phyloP scores from a whole-genome alignment of 2,888 invertebrate species.

The Rhabditoides inermis region DNA sequence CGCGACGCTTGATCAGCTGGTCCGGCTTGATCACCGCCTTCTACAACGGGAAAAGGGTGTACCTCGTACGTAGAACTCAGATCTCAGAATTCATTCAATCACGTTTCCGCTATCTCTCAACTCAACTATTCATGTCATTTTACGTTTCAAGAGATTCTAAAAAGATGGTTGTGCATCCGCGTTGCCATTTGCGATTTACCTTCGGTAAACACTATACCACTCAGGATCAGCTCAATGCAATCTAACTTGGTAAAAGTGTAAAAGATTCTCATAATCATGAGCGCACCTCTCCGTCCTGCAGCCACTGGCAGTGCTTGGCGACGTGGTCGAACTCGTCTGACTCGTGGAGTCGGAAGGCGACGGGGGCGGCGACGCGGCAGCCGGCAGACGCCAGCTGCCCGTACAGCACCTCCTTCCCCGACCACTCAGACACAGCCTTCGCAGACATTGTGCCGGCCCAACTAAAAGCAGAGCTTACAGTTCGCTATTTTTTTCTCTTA shows the following conservation, averaged over 20 bases:
- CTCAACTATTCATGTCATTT: not conserved
- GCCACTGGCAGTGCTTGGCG: constrained; percentile 31
- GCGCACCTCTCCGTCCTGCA: constrained; percentile 25
- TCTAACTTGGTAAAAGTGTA: not conserved
- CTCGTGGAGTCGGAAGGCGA: constrained; percentile 37
- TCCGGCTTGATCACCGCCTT: constrained; percentile 93
- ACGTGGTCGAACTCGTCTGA: constrained; percentile 32
- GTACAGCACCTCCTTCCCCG: constrained; percentile 49
- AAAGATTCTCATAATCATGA: not conserved
- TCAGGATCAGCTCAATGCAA: not conserved
- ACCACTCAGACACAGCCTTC: constrained; percentile 46
- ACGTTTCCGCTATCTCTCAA: no score
- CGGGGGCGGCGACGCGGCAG: constrained; percentile 32
- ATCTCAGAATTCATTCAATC: no score
- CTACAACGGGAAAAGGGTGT: constrained; percentile 55
- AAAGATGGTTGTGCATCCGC: no score
- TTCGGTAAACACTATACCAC: no score
- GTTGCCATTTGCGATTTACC: no score
- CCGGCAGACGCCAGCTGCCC: constrained; percentile 32
- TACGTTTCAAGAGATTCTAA: no score
- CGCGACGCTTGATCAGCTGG: constrained; percentile 91
- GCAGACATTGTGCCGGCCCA: constrained; percentile 44
- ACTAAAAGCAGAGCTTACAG: not conserved
- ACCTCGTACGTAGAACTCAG: no score
- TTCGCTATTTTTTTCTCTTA: not conserved